Evolutionary conservation across 2,113 vertebrate genomes (phyloP), one percentile per base, ranked within the genome.

Genomic region (Elephas maximus): DNA sequence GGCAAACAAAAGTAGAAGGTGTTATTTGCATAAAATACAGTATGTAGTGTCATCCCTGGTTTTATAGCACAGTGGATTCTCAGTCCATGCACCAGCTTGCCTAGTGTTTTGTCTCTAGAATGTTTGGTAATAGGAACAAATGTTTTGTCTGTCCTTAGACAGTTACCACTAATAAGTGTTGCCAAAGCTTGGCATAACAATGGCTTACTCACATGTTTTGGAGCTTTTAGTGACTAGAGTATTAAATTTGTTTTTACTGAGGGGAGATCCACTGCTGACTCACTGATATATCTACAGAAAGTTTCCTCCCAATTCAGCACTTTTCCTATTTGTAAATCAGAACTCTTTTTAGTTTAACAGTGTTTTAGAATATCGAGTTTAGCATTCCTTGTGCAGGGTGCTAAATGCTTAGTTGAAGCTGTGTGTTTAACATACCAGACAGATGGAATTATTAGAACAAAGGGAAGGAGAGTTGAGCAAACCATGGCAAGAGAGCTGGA

Each of bases 161-260:
- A 87, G 65, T 62, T 93, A 83, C 28, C 51, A n/a, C 33, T 92
- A 78, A 83, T 74, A 92, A 44, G 28, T 12, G 57, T 48, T 84
- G 51, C 14, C 45, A 85, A 21, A 53, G 14, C 3, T 67, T 93
- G 30, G 41, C n/a, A n/a, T 69, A 79, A 74, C 23, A 82, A 37
- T 79, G 53, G 1, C 53, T 93, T 88, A 57, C 21, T 71, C 63
- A 37, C 41, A 26, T 30, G 2, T 57, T 97, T 95, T 86, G 51
- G 74, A 93, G 33, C 44, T 74, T 18, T 92, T 67, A 73, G 20
- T 48, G 41, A 86, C 37, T 45, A n/a, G 30, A 41, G 51, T 65
- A 65, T 90, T 95, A 57, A 65, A 88, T 88, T 93, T 78, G 71
- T 78, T 91, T 97, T 83, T 62, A 93, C 60, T 73, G 86, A 90